Evolutionary conservation across 2,888 invertebrate genomes (phyloP), one percentile per base, ranked within the genome.

Genomic region (Ormyrus labotus): DNA sequence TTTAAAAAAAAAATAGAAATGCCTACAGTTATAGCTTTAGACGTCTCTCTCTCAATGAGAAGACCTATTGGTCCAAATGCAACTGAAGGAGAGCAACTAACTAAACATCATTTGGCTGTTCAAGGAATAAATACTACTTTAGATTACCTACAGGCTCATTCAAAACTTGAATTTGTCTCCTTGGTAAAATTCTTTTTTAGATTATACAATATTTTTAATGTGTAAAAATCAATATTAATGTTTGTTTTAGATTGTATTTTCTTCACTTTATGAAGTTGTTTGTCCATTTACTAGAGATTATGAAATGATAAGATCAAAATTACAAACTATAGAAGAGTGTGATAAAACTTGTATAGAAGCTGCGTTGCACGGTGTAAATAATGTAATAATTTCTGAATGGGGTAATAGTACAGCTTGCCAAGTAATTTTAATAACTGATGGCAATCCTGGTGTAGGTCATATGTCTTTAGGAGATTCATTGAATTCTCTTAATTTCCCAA

Each of bases 201-300:
- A 89, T 92, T 76, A 90, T 92, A 82, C 3, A 4, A 34, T 2
- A 34, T 34, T 34, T 34, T 34, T 34, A 34, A 34, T 34, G 4
- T 34, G 34, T 34, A 34, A 34, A 34, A 34, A 34, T 34, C 4
- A 34, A 34, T 34, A 0, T 34, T 34, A 34, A 34, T 48, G 11
- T 70, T 74, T 74, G 61, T 71, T 65, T 77, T 77, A 93, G 93
- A 89, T 92, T 76, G 90, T 92, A 82, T 93, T 92, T 85, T 93
- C 93, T 2, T 92, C 92, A 0, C 83, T 91, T 1, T 92, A 91
- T 83, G 92, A 92, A 92, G 93, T 96, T 73, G 93, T 96, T 53
- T 95, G 96, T 58, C 94, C 96, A 19, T 99, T 98, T 87, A 98
- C 98, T 0, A 92, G 98, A 78, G 98, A 98, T 86, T 96, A 96